Evolutionary conservation across 2,113 vertebrate genomes (phyloP).

Genomic region (Grus americana): DNA sequence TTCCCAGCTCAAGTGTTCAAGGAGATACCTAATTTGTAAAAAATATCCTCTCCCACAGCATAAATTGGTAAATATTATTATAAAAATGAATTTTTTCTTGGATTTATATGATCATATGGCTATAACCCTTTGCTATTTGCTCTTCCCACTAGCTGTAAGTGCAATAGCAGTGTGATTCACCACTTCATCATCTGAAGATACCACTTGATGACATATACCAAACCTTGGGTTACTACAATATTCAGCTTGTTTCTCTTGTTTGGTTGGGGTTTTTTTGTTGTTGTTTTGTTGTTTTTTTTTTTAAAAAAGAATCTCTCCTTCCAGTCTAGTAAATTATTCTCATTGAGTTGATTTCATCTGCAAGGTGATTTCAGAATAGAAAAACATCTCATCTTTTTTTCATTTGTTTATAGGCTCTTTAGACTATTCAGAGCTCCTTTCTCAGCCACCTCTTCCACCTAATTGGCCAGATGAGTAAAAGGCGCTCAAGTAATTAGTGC

Average conservation of each 20-base stretch:
- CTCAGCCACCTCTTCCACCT: not conserved
- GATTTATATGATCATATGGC: not conserved
- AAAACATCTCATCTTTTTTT: not conserved
- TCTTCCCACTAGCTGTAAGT: conserved; percentile 38
- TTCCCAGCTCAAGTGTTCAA: not conserved
- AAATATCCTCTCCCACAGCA: not conserved
- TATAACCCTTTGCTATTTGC: not conserved
- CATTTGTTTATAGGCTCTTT: not conserved
- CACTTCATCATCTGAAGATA: not conserved
- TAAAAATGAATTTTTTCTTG: not conserved
- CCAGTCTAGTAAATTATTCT: not conserved
- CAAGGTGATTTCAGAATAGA: not conserved
- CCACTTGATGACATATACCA: not conserved
- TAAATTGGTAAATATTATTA: not conserved
- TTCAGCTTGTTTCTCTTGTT: not conserved
- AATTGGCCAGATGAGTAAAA: not conserved
- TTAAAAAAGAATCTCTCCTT: not conserved
- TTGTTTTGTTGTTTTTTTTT: no score
- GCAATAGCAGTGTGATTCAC: conserved; percentile 25
- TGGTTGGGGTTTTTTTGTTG: no score
- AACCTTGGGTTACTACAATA: not conserved
- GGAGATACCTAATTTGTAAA: not conserved
- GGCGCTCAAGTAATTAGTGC: not conserved
- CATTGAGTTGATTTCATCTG: not conserved
- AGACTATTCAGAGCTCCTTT: not conserved